Percentiles rank a stretch among this genome's conserved stretches.
Evolutionary conservation across 1,140 invertebrate genomes (phyloP).

Genomic region (Antheraea pernyi): DNA sequence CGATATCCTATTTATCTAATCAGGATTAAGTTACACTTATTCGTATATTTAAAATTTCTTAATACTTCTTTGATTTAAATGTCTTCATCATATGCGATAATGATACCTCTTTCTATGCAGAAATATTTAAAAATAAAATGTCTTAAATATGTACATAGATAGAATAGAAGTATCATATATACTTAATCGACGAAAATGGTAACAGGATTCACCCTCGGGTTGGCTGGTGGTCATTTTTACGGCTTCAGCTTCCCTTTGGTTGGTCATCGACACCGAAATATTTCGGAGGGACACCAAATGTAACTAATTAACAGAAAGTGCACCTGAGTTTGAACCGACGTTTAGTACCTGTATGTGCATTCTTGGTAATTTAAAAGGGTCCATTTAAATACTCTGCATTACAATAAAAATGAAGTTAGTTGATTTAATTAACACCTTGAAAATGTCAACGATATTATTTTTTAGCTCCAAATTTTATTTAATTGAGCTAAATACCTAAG

Average conservation of each 20-base stretch:
- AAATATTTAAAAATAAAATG: background rate
- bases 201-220: conserved; percentile 61
- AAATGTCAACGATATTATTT: background rate
- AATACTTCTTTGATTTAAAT: background rate
- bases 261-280: conserved; percentile 68
- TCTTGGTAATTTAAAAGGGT: background rate
- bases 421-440: background rate
- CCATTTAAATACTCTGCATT: background rate
- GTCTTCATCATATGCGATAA: background rate
- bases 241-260: conserved; percentile 69
- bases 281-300: conserved; percentile 36
- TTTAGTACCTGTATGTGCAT: conserved; percentile 2
- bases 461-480: background rate
- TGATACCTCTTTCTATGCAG: background rate
- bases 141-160: background rate
- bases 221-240: conserved; percentile 53
- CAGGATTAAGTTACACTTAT: no score
- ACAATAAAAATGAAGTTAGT: background rate
- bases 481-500: background rate
- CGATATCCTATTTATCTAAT: no score
- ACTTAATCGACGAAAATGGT: conserved; percentile 29
- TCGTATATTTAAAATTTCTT: background rate
- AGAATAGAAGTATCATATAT: background rate
- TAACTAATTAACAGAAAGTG: conserved; percentile 31
- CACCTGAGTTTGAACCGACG: background rate